These are phyloP conservation scores for Scolopax mira DNA, from an alignment of 2,113 vertebrate genomes.

Conservation along the genomic window DNA sequence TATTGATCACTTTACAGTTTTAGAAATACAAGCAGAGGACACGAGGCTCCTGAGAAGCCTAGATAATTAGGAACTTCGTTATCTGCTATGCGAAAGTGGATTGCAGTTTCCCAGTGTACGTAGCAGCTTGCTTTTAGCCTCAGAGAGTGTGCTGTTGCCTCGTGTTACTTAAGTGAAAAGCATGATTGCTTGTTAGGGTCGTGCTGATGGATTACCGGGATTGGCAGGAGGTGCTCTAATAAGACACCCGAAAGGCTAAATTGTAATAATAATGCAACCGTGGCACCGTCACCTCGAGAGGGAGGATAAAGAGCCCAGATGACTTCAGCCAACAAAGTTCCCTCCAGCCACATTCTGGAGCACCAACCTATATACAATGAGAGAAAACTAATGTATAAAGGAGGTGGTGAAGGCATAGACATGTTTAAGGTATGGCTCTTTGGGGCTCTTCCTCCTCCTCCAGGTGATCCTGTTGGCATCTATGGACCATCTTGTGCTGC, in stretches of 20 bases:
- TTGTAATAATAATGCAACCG: rapidly evolving
- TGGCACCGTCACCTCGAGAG: background rate
- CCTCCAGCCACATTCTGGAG: background rate
- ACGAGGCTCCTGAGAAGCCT: background rate
- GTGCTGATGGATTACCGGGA: background rate
- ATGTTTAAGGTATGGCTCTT: background rate
- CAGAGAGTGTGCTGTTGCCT: background rate
- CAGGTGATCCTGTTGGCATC: background rate
- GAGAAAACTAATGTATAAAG: rapidly evolving
- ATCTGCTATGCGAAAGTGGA: background rate
- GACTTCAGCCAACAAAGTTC: background rate
- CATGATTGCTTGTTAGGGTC: background rate
- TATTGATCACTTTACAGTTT: slow-evolving; percentile 7
- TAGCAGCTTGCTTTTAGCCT: background rate
- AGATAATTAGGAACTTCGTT: background rate
- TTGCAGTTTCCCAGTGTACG: background rate
- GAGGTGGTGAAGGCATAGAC: background rate
- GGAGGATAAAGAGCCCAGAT: rapidly evolving
- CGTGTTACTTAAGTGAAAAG: background rate
- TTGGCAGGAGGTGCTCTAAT: background rate
- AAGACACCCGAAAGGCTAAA: background rate
- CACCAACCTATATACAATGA: rapidly evolving
- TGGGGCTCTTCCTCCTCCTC: background rate
- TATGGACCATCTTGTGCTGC: background rate
- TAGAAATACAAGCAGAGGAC: background rate